Evolutionary conservation across 1,140 invertebrate genomes (phyloP).

Genomic region (Drosophila pallidifrons): DNA sequence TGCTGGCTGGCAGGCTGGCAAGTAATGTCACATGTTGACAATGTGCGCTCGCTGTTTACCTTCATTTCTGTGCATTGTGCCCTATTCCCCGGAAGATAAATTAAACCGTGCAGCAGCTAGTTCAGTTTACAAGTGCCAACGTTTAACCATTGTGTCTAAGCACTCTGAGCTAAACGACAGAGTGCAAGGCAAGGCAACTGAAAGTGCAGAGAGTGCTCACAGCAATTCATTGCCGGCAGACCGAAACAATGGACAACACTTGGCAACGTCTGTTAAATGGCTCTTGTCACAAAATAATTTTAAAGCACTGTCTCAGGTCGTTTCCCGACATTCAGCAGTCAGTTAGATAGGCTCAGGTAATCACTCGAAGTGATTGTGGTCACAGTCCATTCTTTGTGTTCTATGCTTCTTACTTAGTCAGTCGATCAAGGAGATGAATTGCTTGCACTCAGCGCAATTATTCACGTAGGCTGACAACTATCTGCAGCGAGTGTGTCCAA

Average conservation of each 20-base stretch:
- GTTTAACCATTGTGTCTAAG: constrained; percentile 25
- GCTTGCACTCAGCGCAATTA: constrained; percentile 1
- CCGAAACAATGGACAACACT: constrained; percentile 19
- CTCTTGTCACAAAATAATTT: constrained; percentile 18
- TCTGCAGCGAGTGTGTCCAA: neutral
- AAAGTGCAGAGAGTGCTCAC: constrained; percentile 5
- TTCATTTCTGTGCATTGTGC: neutral
- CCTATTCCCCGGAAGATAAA: constrained; percentile 17
- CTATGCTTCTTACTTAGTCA: neutral
- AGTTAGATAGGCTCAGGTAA: constrained; percentile 6
- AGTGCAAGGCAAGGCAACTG: neutral
- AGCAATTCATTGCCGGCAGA: neutral
- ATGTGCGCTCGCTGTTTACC: constrained; percentile 7
- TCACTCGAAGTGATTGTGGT: constrained; percentile 7
- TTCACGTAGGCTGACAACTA: neutral
- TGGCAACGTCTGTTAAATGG: constrained; percentile 18
- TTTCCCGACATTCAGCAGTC: constrained; percentile 4
- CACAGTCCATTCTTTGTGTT: neutral
- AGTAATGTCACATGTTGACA: constrained; percentile 7
- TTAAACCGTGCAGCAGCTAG: neutral
- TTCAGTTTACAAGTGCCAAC: constrained; percentile 5
- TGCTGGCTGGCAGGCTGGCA: neutral
- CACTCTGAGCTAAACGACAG: constrained; percentile 11
- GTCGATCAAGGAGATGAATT: neutral
- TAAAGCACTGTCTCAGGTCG: neutral